Base-by-base conservation (phyloP, 2,888 invertebrate genomes). In the Tenthredo livida region DNA sequence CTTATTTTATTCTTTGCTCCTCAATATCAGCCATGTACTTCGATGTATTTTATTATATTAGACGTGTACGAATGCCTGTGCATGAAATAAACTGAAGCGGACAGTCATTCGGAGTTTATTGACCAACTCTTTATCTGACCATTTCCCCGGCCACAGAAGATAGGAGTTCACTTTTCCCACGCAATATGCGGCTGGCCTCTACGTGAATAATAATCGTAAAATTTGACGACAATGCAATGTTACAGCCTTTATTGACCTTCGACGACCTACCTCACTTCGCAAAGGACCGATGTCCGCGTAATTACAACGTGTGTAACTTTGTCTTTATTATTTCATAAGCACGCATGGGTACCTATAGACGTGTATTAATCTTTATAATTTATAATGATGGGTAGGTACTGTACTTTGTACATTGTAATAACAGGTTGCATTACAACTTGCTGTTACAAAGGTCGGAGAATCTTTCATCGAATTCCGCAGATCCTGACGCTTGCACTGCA, bases 391-490 rank as follows among this genome's bases (percentile, higher is more conserved):
- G 73, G 73, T 73, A 43, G 40, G 40, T 43, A 73, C 37, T 73
- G 43, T 43, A 73, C 40, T 21, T 73, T n/a, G 73, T 73, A 21
- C 73, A n/a, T 73, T 73, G 43, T 67, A 67, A 73, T 73, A 73
- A 73, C 73, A 43, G 73, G 73, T 25, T 73, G 43, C 73, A 73
- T 73, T 73, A 73, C 73, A 73, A 73, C 43, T 73, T 43, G 70
- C 40, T 73, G 73, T 40, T 73, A 73, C 73, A 43, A 25, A 73
- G 73, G 21, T 73, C 21, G 21, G 21, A 43, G 40, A 73, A 43
- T 73, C 40, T 73, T 73, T 73, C 25, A 43, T 73, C 73, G n/a
- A 37, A 70, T 70, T 37, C 70, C 54, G n/a, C 17, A 70, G 70
- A 70, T 40, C 70, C n/a, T 70, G 70, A 70, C 70, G 33, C n/a